A percentile compares a stretch with the other conserved stretches of the same genome.
Conservation (phyloP, 2,113 vertebrate species). For the Eudyptes chrysolophus region DNA sequence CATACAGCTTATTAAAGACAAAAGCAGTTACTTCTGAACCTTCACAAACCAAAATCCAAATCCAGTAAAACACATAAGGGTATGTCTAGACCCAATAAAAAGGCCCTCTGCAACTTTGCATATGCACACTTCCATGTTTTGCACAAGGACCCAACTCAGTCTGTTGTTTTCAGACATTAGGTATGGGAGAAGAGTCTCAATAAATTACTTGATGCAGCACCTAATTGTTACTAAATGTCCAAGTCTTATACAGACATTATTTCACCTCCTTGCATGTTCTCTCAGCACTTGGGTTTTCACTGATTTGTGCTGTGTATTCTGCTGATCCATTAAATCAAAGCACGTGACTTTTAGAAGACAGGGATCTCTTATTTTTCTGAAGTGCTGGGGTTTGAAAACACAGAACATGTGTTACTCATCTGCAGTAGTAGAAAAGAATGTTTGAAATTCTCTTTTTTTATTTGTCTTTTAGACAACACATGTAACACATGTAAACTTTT, state of each 20-base stretch:
- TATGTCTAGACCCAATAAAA: neutral
- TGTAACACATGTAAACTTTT: constrained; percentile 58
- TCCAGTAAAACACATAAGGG: neutral
- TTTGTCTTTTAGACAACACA: constrained; percentile 53
- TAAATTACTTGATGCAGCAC: neutral
- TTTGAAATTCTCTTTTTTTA: constrained; percentile 7
- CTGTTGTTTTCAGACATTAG: neutral
- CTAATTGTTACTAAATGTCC: neutral
- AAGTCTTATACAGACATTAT: neutral
- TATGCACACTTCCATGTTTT: neutral
- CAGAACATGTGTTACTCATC: constrained; percentile 66
- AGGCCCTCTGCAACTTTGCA: neutral
- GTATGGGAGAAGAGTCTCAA: neutral
- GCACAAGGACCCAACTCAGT: neutral
- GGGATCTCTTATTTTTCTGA: constrained; percentile 45
- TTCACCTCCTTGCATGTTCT: neutral
- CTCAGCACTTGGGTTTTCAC: neutral
- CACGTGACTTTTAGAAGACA: constrained; percentile 4
- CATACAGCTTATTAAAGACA: neutral
- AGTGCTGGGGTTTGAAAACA: constrained; percentile 54
- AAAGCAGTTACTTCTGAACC: neutral
- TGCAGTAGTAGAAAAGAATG: constrained; percentile 54
- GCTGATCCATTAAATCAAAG: constrained; percentile 21
- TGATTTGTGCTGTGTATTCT: neutral
- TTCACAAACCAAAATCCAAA: neutral